Evolutionary conservation across 2,113 vertebrate genomes (phyloP).

Genomic region (Terrapene triunguis): DNA sequence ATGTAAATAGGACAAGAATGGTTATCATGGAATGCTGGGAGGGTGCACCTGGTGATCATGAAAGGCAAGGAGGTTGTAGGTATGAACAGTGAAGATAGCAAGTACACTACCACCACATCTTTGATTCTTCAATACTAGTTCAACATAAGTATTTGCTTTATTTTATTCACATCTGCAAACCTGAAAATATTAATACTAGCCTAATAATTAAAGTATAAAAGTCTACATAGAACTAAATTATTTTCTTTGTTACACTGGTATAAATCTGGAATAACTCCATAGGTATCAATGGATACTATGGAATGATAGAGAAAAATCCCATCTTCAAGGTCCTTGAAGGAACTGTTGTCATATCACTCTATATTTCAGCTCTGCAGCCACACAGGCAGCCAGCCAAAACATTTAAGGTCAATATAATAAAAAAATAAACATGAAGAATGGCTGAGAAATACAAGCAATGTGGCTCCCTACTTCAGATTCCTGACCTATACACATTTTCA

Average conservation of each 20-base stretch:
- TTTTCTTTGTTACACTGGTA: not conserved
- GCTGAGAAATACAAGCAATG: not conserved
- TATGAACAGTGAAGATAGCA: not conserved
- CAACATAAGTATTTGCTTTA: not conserved
- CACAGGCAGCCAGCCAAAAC: not conserved
- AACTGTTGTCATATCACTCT: not conserved
- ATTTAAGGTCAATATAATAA: accelerated
- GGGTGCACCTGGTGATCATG: not conserved
- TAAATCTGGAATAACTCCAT: not conserved
- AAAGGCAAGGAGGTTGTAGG: not conserved
- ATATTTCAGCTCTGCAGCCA: not conserved
- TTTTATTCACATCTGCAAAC: not conserved
- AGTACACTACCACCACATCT: accelerated
- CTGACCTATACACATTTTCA: not conserved
- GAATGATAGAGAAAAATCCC: not conserved
- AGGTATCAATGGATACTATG: not conserved
- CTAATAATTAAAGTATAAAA: not conserved
- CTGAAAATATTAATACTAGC: not conserved
- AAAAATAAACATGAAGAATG: not conserved
- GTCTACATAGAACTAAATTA: not conserved
- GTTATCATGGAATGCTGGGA: not conserved
- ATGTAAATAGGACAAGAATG: not conserved
- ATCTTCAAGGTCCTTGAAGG: not conserved
- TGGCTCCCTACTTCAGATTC: accelerated
- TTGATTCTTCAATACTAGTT: not conserved